A percentile compares a stretch with the other conserved stretches of the same genome.
Evolutionary conservation across 2,113 vertebrate genomes (phyloP).

Genomic region (Loxodonta africana): DNA sequence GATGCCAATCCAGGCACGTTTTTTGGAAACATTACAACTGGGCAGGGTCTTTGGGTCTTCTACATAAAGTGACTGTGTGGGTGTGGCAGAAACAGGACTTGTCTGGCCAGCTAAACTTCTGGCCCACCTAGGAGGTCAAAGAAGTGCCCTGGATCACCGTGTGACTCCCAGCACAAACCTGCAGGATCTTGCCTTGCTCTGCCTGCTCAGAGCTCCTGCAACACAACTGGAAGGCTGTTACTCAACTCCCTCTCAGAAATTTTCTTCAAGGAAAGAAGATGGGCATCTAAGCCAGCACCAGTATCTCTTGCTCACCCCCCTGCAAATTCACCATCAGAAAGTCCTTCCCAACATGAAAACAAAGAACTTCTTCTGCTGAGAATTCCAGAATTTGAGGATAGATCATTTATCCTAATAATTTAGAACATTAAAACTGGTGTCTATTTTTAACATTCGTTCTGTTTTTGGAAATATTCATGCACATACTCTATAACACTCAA

Average conservation of each 20-base stretch:
- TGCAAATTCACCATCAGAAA: background rate
- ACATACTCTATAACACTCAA: background rate
- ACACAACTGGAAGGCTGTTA: rapidly evolving
- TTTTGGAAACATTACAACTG: background rate
- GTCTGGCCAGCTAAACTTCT: rapidly evolving
- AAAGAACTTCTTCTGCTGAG: background rate
- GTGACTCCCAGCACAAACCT: rapidly evolving
- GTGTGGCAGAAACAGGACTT: too few relatives aligned
- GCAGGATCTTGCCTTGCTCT: too few relatives aligned
- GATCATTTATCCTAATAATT: background rate
- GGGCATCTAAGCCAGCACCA: background rate
- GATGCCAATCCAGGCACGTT: background rate
- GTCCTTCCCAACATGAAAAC: background rate
- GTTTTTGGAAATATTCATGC: slow-evolving; percentile 9
- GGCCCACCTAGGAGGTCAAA: rapidly evolving
- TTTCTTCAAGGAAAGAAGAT: background rate
- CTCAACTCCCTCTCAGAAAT: background rate
- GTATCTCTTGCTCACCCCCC: too few relatives aligned
- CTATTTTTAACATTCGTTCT: background rate
- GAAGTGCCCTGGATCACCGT: rapidly evolving
- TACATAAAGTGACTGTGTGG: rapidly evolving
- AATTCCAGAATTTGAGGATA: background rate
- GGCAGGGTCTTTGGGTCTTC: background rate
- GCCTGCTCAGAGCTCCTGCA: background rate
- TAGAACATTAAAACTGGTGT: background rate